Evolutionary conservation across 2,797 vertebrate genomes (phyloP).

Genomic region (Pelobates cultripes): DNA sequence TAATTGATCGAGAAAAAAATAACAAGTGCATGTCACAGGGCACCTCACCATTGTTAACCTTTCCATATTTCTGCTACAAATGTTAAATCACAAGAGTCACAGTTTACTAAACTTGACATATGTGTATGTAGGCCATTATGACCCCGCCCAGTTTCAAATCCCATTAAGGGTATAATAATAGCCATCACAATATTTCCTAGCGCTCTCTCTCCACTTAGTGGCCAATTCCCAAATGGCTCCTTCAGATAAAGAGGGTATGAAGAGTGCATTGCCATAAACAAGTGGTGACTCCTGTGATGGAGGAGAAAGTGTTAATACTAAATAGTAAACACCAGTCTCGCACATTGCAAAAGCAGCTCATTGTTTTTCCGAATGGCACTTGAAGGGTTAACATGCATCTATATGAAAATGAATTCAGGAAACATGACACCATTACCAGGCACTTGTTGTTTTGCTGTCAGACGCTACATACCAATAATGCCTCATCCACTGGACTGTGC

Average conservation of each 20-base stretch:
- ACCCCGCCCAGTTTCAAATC: constrained; percentile 4
- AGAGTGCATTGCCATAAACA: neutral
- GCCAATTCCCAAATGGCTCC: neutral
- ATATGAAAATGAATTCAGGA: neutral
- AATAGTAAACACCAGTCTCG: neutral
- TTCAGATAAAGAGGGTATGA: neutral
- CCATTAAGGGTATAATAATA: constrained; percentile 3
- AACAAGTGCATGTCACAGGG: neutral
- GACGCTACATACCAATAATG: too few species aligned
- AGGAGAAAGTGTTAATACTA: neutral
- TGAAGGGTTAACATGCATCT: neutral
- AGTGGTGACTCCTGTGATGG: neutral
- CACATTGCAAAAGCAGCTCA: neutral
- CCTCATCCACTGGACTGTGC: too few species aligned
- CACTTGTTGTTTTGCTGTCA: too few species aligned
- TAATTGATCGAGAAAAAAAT: neutral
- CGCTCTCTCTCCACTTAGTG: constrained; percentile 7
- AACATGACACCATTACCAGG: too few species aligned
- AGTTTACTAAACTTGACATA: neutral
- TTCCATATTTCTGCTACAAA: neutral
- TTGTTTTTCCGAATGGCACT: neutral
- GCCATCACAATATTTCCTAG: neutral
- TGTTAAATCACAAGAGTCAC: neutral
- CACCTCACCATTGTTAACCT: neutral
- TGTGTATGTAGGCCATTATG: neutral